Evolutionary conservation across 1,140 invertebrate genomes (phyloP), one percentile per base, ranked within the genome.

Genomic region (Polypedilum vanderplanki): DNA sequence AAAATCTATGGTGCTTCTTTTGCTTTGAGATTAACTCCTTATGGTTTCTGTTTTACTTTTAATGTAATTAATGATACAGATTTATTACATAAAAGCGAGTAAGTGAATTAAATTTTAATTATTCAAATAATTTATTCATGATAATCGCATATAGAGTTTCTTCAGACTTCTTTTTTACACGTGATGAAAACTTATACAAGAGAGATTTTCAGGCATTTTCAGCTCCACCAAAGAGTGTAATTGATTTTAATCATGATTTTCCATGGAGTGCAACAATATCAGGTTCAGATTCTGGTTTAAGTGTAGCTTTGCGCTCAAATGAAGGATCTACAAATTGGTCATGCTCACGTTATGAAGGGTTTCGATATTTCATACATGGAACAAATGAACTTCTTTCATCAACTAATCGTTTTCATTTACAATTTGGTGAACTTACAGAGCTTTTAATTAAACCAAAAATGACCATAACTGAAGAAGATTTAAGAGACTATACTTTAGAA

Each of bases 401-500:
- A 17, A 67, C 64, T 1, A 67, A 67, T 20, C 64, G 64, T 17
- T 67, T 67, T 67, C 64, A 67, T 7, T n/a, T 67, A 67, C 64
- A 67, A 67, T 67, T 67, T 20, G 64, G 64, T 67, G 64, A 67
- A 8, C 64, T 67, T 20, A 67, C 64, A 8, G 64, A 67, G 8
- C 64, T 67, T 4, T 20, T 67, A 8, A 20, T 67, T 7, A 67
- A 67, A 17, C 64, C 64, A 18, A 67, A 67, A n/a, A 67, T 67
- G 64, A 67, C 64, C 9, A 67, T 67, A 2, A 67, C 64, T 18
- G 64, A 67, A 67, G 64, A 67, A 17, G 64, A 67, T 67, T 67
- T 67, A 67, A 17, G 64, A n/a, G 64, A 67, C 8, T 67, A 67
- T 17, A 67, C n/a, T 2, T 20, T 67, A 17, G 64, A 67, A 20